Conservation (phyloP, 35 echinoderm and acorn worm genomes). For the Chiridota heheva region DNA sequence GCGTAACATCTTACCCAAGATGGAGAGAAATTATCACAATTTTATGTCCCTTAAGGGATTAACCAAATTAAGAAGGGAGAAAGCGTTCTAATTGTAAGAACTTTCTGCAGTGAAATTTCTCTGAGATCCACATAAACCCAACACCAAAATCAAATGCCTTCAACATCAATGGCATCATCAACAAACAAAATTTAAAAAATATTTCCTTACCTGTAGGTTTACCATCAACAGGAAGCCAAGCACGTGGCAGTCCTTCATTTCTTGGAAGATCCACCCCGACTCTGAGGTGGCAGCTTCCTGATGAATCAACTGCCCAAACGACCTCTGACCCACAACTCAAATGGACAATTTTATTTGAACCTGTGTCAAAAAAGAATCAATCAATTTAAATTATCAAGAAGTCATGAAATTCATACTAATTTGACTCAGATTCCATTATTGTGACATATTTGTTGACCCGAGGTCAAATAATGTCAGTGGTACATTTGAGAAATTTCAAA, state of each 20-base stretch:
- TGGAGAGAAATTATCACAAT: no score
- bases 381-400: no score
- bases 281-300: slow-evolving; percentile 71
- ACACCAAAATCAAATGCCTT: no score
- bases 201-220: slow-evolving; percentile 32
- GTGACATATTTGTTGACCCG: not conserved
- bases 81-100: no score
- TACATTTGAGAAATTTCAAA: no score
- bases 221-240: slow-evolving; percentile 86
- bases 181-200: not conserved
- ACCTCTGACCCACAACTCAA: slow-evolving; percentile 73
- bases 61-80: no score
- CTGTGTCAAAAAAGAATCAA: slow-evolving; percentile 28
- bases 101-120: no score
- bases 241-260: slow-evolving; percentile 59
- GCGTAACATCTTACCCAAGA: no score
- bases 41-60: no score
- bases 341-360: slow-evolving; percentile 59
- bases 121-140: no score
- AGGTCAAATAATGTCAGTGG: no score
- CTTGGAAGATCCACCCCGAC: slow-evolving; percentile 66
- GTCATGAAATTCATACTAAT: not conserved
- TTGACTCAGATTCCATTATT: not conserved
- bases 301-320: slow-evolving; percentile 78
- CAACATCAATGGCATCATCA: no score